phyloP scores from a whole-genome alignment of 2,797 vertebrate genomes.

The Perdix hodgsoniae region DNA sequence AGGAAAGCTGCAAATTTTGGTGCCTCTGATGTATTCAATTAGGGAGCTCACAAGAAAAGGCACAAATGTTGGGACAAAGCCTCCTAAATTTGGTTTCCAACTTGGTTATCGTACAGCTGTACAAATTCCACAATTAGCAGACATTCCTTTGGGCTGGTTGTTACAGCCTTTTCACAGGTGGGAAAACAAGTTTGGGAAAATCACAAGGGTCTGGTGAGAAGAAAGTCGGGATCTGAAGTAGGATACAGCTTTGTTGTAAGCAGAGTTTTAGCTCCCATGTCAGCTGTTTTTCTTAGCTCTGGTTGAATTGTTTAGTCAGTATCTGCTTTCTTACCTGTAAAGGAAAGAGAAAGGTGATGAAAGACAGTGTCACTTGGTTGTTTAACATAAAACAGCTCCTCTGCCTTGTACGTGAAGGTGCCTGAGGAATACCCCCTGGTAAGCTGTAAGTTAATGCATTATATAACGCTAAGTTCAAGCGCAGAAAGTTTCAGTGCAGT shows the following conservation, averaged over 20 bases:
- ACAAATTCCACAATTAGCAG: background rate
- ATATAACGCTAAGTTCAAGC: conserved; percentile 41
- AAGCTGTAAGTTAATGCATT: background rate
- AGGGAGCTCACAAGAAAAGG: background rate
- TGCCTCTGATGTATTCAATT: background rate
- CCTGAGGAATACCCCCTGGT: background rate
- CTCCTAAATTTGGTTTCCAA: background rate
- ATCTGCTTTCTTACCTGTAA: conserved; percentile 28
- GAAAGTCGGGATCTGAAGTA: background rate
- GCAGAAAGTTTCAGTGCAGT: conserved; percentile 3
- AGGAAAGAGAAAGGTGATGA: background rate
- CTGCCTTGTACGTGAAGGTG: background rate
- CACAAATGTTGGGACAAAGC: background rate
- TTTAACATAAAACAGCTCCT: background rate
- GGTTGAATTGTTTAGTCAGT: background rate
- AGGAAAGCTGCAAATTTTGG: background rate
- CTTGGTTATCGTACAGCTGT: background rate
- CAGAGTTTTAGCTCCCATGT: background rate
- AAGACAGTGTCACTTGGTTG: background rate
- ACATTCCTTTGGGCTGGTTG: background rate
- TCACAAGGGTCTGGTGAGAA: background rate
- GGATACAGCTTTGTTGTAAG: background rate
- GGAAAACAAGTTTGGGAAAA: background rate
- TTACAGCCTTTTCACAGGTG: background rate
- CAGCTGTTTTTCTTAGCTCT: background rate